Evolutionary conservation across 2,888 invertebrate species (phyloP).

Genomic region (Drosophila anomalata): DNA sequence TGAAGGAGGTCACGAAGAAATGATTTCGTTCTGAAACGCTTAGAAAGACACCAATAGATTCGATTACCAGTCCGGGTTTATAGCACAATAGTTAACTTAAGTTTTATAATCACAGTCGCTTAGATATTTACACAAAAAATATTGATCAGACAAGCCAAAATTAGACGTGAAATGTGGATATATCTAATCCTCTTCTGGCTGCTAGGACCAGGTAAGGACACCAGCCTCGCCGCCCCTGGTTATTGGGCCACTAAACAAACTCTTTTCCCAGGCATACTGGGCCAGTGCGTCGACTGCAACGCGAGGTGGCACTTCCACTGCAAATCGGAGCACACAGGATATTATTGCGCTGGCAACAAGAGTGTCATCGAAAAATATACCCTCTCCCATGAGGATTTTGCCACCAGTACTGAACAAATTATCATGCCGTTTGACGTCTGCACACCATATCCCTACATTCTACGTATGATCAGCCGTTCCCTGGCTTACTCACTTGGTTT

Average conservation of each 20-base stretch:
- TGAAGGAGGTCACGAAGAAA: too few species aligned
- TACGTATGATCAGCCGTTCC: conserved; percentile 29
- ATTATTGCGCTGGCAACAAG: conserved; percentile 23
- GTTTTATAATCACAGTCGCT: not conserved
- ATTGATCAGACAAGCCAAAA: not conserved
- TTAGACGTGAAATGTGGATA: not conserved
- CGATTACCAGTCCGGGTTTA: too few species aligned
- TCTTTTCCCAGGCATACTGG: not conserved
- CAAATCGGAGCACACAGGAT: conserved; percentile 21
- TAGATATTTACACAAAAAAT: not conserved
- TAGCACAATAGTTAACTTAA: too few species aligned
- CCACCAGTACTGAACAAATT: not conserved
- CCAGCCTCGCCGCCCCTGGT: too few species aligned
- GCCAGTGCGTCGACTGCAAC: conserved; percentile 22
- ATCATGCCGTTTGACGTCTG: conserved; percentile 14
- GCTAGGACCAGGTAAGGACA: conserved; percentile 15
- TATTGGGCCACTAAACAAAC: not conserved
- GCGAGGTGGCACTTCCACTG: not conserved
- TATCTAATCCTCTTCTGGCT: not conserved
- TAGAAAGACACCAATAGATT: too few species aligned
- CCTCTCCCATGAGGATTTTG: not conserved
- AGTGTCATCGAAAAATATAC: rapidly evolving
- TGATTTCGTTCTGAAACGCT: too few species aligned
- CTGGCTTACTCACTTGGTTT: not conserved
- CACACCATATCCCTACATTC: conserved; percentile 21